Conservation (phyloP, 2,797 vertebrate genomes). For the Gorsachius magnificus region DNA sequence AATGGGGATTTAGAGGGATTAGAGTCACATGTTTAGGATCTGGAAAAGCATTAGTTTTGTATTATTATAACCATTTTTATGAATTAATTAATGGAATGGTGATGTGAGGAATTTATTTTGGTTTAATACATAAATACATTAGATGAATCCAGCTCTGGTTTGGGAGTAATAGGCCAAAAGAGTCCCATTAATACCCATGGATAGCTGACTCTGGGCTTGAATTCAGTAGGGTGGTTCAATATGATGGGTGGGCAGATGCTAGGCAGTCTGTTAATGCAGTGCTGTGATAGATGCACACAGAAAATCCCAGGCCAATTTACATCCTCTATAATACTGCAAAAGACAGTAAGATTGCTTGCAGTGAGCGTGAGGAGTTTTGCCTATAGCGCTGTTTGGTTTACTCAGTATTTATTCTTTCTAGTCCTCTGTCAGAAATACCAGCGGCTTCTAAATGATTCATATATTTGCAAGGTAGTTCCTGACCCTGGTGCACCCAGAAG, state of each 20-base stretch:
- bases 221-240: neutral
- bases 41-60: slow-evolving; percentile 38
- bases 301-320: neutral
- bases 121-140: neutral
- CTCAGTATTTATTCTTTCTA: neutral
- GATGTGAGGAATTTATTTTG: neutral
- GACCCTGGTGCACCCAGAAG: neutral
- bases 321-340: neutral
- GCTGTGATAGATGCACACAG: neutral
- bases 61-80: slow-evolving; percentile 14
- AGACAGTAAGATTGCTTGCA: neutral
- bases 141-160: slow-evolving; percentile 9
- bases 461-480: neutral
- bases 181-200: neutral
- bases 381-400: neutral
- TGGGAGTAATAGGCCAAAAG: neutral
- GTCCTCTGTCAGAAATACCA: neutral
- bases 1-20: slow-evolving; percentile 54
- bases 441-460: neutral
- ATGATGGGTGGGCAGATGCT: neutral
- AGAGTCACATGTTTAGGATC: slow-evolving; percentile 9
- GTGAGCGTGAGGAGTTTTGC: neutral
- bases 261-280: neutral
- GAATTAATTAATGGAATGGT: slow-evolving; percentile 19
- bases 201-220: neutral